Conservation (phyloP, 1,140 invertebrate genomes). For the Acyrthosiphon pisum region DNA sequence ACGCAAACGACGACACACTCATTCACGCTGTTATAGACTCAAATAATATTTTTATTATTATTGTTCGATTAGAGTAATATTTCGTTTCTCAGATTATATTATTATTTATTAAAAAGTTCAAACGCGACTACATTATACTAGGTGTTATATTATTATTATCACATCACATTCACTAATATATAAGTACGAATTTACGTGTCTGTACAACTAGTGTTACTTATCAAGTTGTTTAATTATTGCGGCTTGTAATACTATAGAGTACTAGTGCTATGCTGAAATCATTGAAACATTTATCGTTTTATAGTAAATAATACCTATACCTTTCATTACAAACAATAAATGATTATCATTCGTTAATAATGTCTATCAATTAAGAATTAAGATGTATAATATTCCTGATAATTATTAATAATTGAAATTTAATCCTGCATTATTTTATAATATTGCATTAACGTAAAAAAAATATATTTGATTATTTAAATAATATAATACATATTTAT, state of each 20-base stretch:
- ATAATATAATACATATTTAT: neutral
- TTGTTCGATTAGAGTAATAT: no score
- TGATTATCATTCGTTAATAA: neutral
- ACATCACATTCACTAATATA: no score
- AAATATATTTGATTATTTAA: neutral
- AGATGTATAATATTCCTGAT: neutral
- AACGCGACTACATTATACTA: no score
- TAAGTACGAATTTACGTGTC: no score
- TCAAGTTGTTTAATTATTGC: no score
- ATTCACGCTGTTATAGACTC: neutral
- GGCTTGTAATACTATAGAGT: no score
- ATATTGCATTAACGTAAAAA: neutral
- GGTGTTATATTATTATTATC: no score
- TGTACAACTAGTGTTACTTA: no score
- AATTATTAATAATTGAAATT: neutral
- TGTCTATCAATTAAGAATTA: neutral
- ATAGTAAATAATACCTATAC: neutral
- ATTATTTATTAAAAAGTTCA: no score
- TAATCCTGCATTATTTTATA: neutral
- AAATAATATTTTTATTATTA: no score
- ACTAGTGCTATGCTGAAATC: neutral
- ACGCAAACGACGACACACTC: neutral
- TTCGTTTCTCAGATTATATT: no score
- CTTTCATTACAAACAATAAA: neutral
- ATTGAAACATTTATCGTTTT: neutral